Conservation (phyloP, 92 coral and sea anemone species). For the Phenganax stokvisi region DNA sequence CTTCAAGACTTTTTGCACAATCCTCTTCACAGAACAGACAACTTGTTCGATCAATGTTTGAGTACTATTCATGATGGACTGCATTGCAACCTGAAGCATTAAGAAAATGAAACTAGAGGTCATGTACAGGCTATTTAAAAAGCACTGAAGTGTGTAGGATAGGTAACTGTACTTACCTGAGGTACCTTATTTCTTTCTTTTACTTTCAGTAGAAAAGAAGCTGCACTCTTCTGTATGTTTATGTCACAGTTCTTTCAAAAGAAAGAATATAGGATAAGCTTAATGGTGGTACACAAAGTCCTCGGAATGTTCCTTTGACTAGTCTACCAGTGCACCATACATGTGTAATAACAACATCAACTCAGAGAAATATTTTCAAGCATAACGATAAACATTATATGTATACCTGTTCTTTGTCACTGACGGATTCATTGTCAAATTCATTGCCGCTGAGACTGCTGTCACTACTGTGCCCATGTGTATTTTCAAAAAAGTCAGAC, state of each 20-base stretch:
- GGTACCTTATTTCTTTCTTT: constrained; percentile 38
- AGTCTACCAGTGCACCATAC: no score
- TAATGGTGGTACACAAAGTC: no score
- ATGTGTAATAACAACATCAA: no score
- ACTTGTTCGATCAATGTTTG: constrained; percentile 29
- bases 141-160: no score
- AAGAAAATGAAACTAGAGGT: no score
- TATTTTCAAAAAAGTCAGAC: no score
- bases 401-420: constrained; percentile 19
- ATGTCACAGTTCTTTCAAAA: neutral
- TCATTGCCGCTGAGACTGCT: constrained; percentile 8
- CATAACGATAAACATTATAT: neutral
- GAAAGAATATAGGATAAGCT: neutral
- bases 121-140: no score
- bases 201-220: constrained; percentile 9
- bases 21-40: constrained; percentile 2
- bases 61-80: constrained; percentile 30
- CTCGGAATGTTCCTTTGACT: no score
- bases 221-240: constrained; percentile 25
- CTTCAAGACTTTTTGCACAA: constrained; percentile 3
- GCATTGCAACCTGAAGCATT: constrained; percentile 27
- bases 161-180: neutral
- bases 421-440: no score
- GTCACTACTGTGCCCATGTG: neutral
- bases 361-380: neutral